Evolutionary conservation across 2,888 invertebrate species (phyloP).

Genomic region (Dolichomitus sp.): DNA sequence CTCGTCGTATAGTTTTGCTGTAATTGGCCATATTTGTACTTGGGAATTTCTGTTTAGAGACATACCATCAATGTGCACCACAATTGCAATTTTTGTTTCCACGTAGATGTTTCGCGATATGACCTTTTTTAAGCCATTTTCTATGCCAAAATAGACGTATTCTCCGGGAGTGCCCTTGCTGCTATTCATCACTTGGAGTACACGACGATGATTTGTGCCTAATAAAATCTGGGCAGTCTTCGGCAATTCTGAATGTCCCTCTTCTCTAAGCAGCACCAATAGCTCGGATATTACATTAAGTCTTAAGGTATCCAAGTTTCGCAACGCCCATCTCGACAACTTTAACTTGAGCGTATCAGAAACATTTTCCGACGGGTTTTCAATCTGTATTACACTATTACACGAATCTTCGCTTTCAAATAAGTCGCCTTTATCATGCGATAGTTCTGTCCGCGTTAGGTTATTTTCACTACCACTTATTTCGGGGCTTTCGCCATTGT

Average conservation of each 20-base stretch:
- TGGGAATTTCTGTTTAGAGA: slow-evolving; percentile 52
- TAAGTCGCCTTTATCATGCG: no score
- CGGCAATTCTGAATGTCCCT: background rate
- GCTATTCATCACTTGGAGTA: slow-evolving; percentile 37
- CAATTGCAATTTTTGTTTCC: slow-evolving; percentile 39
- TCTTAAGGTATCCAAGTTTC: background rate
- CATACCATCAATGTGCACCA: slow-evolving; percentile 58
- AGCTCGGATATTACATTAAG: background rate
- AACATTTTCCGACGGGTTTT: no score
- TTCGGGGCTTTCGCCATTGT: no score
- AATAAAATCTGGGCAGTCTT: slow-evolving; percentile 47
- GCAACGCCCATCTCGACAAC: no score
- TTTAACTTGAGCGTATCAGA: no score
- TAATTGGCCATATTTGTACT: slow-evolving; percentile 65
- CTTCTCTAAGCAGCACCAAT: background rate
- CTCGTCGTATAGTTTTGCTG: slow-evolving; percentile 38
- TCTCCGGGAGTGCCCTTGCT: slow-evolving; percentile 33
- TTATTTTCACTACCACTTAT: no score
- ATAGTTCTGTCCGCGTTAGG: no score
- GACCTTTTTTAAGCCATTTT: slow-evolving; percentile 40
- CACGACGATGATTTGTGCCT: slow-evolving; percentile 31
- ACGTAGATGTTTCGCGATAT: slow-evolving; percentile 26
- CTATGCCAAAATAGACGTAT: slow-evolving; percentile 59
- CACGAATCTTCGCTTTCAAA: no score
- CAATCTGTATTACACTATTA: no score